Evolutionary conservation across 2,888 invertebrate genomes (phyloP), one percentile per base, ranked within the genome.

Genomic region (Caradrina clavipalpis): DNA sequence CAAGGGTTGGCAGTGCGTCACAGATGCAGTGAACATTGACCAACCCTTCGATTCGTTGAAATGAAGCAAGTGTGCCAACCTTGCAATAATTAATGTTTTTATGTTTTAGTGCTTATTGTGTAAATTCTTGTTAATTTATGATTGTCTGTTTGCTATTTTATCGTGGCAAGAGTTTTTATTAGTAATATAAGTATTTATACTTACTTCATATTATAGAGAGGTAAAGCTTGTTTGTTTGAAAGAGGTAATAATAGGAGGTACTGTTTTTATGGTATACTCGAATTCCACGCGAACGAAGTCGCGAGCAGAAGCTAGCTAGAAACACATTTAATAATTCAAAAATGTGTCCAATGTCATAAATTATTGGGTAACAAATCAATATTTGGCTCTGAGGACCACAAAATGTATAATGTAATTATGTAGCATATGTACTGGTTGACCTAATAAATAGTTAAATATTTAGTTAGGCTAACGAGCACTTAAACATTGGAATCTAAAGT

Each of bases 1-100:
- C 91, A 69, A 86, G 92, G 91, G 90, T 80, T 73, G 85, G 79
- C 68, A 68, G 85, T 92, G 91, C 93, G 93, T 93, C 93, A 39
- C 39, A 67, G n/a, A 75, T 83, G 80, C 63, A 76, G 58, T 72
- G 83, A 70, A 71, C 73, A 75, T 73, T 76, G 80, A 81, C 78
- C 87, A 84, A 89, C 92, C 92, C 91, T 91, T 85, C 79, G 82
- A 72, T 87, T 86, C 85, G 75, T 79, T 76, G 84, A 86, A 88
- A 73, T 72, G 47, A 61, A 56, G 26, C 77, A 61, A 57, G 39
- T 64, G 47, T 31, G 58, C 55, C 71, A 79, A 73, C 82, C 73
- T 80, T 79, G 75, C 17, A 73, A 73, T 73, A 75, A 76, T 80
- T 69, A 73, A 26, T 26, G 26, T 26, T 26, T 26, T n/a, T n/a